Conservation (phyloP, 2,113 vertebrate genomes). For the Pseudonaja textilis region DNA sequence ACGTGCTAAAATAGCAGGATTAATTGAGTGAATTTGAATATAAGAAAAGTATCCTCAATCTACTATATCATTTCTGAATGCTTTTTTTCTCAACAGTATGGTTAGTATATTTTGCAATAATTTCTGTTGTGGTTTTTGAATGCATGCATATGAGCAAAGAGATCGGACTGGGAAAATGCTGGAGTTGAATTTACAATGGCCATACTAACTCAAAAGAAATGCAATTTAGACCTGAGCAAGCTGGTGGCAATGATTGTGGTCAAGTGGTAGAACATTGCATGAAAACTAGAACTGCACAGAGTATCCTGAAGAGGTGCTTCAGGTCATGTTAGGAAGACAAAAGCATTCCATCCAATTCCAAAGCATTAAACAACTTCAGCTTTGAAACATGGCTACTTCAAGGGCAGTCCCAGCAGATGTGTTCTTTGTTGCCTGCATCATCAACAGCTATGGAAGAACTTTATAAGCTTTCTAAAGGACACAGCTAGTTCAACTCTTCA, state of each 20-base stretch:
- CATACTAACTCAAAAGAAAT: neutral
- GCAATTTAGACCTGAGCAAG: neutral
- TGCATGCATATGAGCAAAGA: neutral
- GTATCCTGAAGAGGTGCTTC: neutral
- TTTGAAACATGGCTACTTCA: neutral
- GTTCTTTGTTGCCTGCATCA: neutral
- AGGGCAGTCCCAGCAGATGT: neutral
- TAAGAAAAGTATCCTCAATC: neutral
- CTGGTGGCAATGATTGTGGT: neutral
- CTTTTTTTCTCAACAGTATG: neutral
- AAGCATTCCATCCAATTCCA: neutral
- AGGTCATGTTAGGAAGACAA: neutral
- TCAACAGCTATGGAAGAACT: neutral
- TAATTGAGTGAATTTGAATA: neutral
- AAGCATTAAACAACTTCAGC: neutral
- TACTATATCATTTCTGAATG: neutral
- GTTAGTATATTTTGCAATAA: neutral
- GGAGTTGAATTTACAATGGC: neutral
- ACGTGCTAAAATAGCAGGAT: neutral
- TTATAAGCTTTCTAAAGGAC: neutral
- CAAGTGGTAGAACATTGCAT: neutral
- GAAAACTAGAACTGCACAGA: neutral
- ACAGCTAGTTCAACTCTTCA: neutral
- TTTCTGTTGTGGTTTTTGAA: neutral
- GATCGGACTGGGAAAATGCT: neutral